Conservation (phyloP, 2,888 invertebrate species). For the Rutpela maculata region DNA sequence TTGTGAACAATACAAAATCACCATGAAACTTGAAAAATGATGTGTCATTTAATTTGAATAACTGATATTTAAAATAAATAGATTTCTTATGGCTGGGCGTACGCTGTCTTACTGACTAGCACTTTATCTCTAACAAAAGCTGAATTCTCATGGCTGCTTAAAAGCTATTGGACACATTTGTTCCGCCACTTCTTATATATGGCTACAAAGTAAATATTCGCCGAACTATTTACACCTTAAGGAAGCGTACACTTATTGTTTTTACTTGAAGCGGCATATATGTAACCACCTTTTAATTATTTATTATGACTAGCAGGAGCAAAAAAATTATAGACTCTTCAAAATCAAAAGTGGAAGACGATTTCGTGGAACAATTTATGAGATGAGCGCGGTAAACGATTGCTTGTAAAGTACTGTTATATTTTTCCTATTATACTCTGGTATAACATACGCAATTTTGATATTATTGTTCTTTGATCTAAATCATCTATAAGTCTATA, state of each 20-base stretch:
- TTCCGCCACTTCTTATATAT: constrained; percentile 66
- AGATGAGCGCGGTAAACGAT: background rate
- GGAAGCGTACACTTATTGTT: constrained; percentile 53
- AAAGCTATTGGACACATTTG: constrained; percentile 71
- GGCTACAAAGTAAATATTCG: constrained; percentile 62
- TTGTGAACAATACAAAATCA: constrained; percentile 56
- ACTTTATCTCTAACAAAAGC: constrained; percentile 64
- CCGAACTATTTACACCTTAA: constrained; percentile 55
- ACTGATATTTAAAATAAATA: constrained; percentile 64
- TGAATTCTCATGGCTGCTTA: constrained; percentile 71
- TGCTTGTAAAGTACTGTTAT: constrained; percentile 10
- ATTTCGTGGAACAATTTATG: constrained; percentile 24
- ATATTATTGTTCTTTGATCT: constrained; percentile 1
- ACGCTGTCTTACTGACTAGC: constrained; percentile 49
- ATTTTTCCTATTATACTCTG: constrained; percentile 16
- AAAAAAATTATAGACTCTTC: constrained; percentile 39
- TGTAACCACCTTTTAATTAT: constrained; percentile 53
- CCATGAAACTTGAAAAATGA: constrained; percentile 60
- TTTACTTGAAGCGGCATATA: constrained; percentile 49
- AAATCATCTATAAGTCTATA: constrained; percentile 17
- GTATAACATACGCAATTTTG: constrained; percentile 1
- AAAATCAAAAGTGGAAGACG: constrained; percentile 42
- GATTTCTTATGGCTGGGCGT: constrained; percentile 53
- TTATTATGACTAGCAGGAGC: constrained; percentile 35
- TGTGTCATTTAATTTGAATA: constrained; percentile 64